Percentiles rank a stretch among this genome's conserved stretches.
phyloP scores from a whole-genome alignment of 2,113 vertebrate species.

The Ahaetulla prasina region DNA sequence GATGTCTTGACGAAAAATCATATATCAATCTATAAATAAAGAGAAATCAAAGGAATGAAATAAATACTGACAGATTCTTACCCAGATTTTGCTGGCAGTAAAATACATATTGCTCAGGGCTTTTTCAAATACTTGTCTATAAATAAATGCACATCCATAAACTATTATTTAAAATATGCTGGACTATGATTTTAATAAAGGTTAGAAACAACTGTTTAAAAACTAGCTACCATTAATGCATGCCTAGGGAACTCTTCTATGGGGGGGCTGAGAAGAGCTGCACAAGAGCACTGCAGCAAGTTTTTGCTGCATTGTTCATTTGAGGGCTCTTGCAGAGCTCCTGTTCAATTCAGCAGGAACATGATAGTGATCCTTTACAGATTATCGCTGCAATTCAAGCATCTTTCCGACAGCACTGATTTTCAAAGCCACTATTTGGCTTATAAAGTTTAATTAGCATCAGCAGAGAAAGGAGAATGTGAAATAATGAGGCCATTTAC shows the following conservation, averaged over 20 bases:
- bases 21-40: neutral
- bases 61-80: neutral
- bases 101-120: neutral
- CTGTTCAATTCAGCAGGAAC: neutral
- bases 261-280: neutral
- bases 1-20: neutral
- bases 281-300: neutral
- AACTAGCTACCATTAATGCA: neutral
- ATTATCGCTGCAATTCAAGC: neutral
- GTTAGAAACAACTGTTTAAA: neutral
- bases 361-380: neutral
- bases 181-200: neutral
- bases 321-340: neutral
- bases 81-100: neutral
- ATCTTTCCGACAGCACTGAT: neutral
- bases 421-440: constrained; percentile 10
- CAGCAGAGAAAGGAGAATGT: constrained; percentile 15
- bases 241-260: neutral
- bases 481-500: constrained; percentile 21
- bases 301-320: neutral
- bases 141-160: neutral
- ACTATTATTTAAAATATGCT: neutral
- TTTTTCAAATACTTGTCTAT: neutral
- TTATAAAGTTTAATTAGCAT: constrained; percentile 27
- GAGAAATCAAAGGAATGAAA: neutral